A percentile compares a stretch with the other conserved stretches of the same genome.
These are phyloP conservation scores for Odontamblyopus lacepedii DNA, from an alignment of 2,797 vertebrate genomes.

Conservation along the genomic window DNA sequence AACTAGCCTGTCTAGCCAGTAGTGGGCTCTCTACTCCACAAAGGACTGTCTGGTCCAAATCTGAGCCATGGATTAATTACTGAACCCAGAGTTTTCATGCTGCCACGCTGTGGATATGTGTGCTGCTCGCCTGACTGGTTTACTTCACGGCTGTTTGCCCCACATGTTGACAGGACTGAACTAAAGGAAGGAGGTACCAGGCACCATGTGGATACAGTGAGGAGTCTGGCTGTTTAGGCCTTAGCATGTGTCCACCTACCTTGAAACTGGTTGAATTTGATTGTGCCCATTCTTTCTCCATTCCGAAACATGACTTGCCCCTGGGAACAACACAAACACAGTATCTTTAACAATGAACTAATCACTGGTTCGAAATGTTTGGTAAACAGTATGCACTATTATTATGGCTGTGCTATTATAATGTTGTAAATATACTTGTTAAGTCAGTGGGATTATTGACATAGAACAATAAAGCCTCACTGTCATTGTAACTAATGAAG, in stretches of 20 bases:
- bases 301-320: constrained; percentile 99
- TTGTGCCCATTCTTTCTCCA: constrained; percentile 98
- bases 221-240: background rate
- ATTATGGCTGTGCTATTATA: background rate
- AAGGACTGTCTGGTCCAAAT: background rate
- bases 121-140: background rate
- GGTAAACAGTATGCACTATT: background rate
- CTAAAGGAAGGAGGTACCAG: background rate
- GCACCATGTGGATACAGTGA: background rate
- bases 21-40: background rate
- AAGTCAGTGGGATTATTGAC: background rate
- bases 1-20: background rate
- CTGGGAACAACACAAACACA: constrained; percentile 67
- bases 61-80: background rate
- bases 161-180: background rate
- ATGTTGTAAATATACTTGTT: background rate
- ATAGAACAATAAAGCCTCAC: background rate
- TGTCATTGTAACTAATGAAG: background rate
- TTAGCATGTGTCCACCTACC: constrained; percentile 73
- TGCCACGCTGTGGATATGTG: background rate
- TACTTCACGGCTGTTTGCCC: background rate
- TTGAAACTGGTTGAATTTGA: constrained; percentile 99
- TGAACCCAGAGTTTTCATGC: background rate
- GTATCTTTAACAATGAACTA: background rate
- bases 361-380: background rate